Evolutionary conservation across 2,797 vertebrate species (phyloP).

Genomic region (Spheniscus humboldti): DNA sequence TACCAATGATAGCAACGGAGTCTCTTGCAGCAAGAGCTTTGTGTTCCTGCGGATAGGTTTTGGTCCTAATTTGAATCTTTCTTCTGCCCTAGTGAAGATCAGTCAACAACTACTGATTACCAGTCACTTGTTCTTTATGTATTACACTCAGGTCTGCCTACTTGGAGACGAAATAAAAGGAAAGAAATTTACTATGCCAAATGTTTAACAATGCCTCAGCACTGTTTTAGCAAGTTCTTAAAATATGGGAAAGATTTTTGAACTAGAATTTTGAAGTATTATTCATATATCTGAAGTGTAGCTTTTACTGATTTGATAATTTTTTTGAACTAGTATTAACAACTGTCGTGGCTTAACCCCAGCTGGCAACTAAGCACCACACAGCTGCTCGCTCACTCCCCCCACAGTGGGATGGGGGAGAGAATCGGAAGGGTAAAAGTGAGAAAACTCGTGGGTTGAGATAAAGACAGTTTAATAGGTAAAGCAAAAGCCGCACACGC

Average conservation of each 20-base stretch:
- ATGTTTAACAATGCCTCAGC: background rate
- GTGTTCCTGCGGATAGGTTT: background rate
- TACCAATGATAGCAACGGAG: background rate
- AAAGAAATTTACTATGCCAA: background rate
- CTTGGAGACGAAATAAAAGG: background rate
- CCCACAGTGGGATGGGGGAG: too few species aligned
- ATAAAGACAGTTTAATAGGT: too few species aligned
- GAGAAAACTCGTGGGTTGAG: too few species aligned
- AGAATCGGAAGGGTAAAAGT: too few species aligned
- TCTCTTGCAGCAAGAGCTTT: background rate
- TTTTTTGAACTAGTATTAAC: background rate
- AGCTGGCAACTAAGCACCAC: too few species aligned
- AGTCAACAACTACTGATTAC: background rate
- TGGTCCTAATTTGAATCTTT: background rate
- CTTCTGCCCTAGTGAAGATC: background rate
- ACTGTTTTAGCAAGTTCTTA: background rate
- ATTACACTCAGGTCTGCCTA: background rate
- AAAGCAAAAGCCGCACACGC: too few species aligned
- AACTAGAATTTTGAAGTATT: background rate
- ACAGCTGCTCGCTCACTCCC: too few species aligned
- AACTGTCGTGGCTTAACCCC: too few species aligned
- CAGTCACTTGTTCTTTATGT: background rate
- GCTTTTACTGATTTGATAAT: background rate
- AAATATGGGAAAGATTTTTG: background rate
- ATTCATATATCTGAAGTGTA: background rate